phyloP scores from a whole-genome alignment of 2,113 vertebrate genomes.

The Cinclus mexicanus region DNA sequence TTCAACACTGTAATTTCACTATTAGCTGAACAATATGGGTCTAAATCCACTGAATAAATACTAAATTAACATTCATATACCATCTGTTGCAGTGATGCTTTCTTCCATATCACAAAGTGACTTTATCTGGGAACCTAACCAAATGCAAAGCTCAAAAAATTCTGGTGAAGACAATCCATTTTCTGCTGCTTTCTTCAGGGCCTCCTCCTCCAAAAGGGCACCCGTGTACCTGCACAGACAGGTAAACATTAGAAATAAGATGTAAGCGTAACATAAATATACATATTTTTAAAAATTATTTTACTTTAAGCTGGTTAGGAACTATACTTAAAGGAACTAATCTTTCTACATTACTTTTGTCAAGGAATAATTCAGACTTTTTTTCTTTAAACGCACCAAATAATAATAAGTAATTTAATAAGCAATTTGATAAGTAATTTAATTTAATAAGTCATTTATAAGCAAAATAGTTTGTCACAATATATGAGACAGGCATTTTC shows the following conservation, averaged over 20 bases:
- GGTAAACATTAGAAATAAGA: background rate
- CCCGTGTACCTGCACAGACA: conserved; percentile 82
- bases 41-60: background rate
- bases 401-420: background rate
- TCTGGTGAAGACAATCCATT: conserved; percentile 84
- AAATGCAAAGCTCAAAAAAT: conserved; percentile 86
- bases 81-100: conserved; percentile 77
- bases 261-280: background rate
- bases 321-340: background rate
- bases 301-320: background rate
- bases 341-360: background rate
- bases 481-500: background rate
- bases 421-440: too few species aligned
- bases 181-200: conserved; percentile 80
- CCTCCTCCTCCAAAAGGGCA: conserved; percentile 83
- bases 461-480: background rate
- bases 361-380: background rate
- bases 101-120: conserved; percentile 83
- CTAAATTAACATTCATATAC: conserved; percentile 36
- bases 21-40: background rate
- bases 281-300: background rate
- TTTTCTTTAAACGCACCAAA: background rate
- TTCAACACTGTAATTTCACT: background rate
- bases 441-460: background rate
- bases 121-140: conserved; percentile 85